A percentile compares a stretch with the other conserved stretches of the same genome.
Conservation (phyloP, 2,113 vertebrate species). For the Grallaria varia region DNA sequence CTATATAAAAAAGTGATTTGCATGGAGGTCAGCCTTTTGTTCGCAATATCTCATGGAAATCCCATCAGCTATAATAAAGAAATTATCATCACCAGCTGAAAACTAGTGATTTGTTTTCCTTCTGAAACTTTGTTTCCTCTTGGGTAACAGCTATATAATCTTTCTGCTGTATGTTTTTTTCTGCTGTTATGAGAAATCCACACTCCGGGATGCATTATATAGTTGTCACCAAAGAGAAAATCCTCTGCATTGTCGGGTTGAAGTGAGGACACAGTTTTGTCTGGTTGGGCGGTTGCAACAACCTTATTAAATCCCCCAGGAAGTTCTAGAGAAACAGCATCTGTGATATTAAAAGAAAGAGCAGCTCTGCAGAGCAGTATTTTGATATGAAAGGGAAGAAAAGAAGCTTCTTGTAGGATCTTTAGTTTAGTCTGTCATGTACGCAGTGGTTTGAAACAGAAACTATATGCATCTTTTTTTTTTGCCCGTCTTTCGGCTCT, state of each 20-base stretch:
- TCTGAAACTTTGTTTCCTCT: not conserved
- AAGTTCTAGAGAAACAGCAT: not conserved
- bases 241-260: not conserved
- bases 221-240: not conserved
- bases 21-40: not conserved
- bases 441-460: not conserved
- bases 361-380: not conserved
- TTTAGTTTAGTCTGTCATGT: not conserved
- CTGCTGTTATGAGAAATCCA: not conserved
- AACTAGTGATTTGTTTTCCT: not conserved
- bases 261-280: constrained; percentile 11
- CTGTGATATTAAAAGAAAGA: constrained; percentile 12
- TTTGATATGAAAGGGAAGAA: not conserved
- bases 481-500: not conserved
- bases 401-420: not conserved
- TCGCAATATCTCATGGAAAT: not conserved
- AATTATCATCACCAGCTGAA: not conserved
- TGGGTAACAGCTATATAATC: not conserved
- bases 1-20: not conserved
- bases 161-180: not conserved
- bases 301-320: constrained; percentile 12
- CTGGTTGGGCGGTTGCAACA: not conserved
- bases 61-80: not conserved
- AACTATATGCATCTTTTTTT: not conserved
- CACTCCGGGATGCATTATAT: not conserved